These are phyloP conservation scores for Engraulis encrasicolus DNA, from an alignment of 2,113 vertebrate species.

Conservation along the genomic window DNA sequence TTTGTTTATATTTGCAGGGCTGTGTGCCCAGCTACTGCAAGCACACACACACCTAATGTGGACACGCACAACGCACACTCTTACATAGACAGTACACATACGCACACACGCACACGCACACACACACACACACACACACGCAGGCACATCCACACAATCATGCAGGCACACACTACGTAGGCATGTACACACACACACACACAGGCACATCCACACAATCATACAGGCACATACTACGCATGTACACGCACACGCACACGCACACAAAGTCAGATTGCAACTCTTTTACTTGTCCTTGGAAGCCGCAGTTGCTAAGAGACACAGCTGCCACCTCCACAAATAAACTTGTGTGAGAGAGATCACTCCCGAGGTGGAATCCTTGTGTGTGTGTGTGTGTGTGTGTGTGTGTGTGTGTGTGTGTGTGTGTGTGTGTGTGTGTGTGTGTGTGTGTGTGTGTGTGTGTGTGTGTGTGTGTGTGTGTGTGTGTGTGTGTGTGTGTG, in stretches of 20 bases:
- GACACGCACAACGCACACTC: not conserved
- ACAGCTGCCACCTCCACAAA: constrained; percentile 8
- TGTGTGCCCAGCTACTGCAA: not conserved
- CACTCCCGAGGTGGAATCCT: not conserved
- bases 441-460: constrained; percentile 4
- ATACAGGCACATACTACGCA: no score
- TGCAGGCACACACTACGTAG: no score
- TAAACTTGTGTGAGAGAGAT: constrained; percentile 7
- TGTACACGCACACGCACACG: no score
- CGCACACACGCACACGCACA: not conserved
- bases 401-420: not conserved
- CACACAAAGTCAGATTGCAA: not conserved
- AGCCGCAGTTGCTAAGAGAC: constrained; percentile 44
- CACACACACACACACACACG: not conserved
- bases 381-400: not conserved
- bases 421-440: not conserved
- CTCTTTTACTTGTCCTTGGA: constrained; percentile 31
- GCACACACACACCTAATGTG: not conserved
- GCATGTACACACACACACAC: no score
- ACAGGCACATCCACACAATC: not conserved
- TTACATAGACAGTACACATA: not conserved
- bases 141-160: no score
- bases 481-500: not conserved
- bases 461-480: constrained; percentile 3
- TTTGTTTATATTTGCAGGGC: constrained; percentile 9